Base-by-base conservation (phyloP, 1,140 invertebrate genomes). In the Zaprionus ghesquierei region DNA sequence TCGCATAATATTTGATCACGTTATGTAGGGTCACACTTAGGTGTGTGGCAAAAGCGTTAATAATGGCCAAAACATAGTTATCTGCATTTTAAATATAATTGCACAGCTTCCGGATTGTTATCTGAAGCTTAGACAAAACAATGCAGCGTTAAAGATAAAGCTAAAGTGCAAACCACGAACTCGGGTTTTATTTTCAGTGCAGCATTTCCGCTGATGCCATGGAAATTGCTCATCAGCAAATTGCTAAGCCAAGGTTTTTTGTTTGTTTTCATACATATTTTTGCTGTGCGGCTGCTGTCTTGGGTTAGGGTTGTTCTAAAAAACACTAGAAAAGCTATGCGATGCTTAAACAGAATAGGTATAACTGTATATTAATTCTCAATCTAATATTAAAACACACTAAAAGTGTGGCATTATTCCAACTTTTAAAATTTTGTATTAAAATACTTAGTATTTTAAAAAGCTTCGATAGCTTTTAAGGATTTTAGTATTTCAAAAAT, bases 161-260 rank as follows among this genome's bases (percentile, higher is more conserved):
- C 44, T 54, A 29, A 31, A 25, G 13, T 4, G 0, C 6, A 10
- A 66, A 59, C 46, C 18, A 53, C 33, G 46, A 66, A 46, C 35
- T 33, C 9, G n/a, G 23, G 31, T 33, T 66, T 55, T 82, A 46
- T 87, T 76, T 68, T 66, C 61, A 55, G 60, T 86, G 82, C 79
- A 87, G 53, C 68, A 70, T 79, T 86, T 77, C 59, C 84, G 84
- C 84, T 87, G 84, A 87, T 74, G 78, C 69, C 64, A 51, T 59
- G 53, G 60, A 89, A 54, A 65, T 59, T 46, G 70, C 29, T 31
- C 54, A 75, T 69, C 64, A 69, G 59, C 71, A 68, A 77, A 78
- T 85, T 77, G 53, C 87, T 86, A 27, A 60, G 75, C 58, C 63
- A 82, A 79, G 79, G 75, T 87, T 86, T 86, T 76, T 66, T 65